Conservation (phyloP, 2,888 invertebrate genomes). For the Scaptomyza caliginosa region DNA sequence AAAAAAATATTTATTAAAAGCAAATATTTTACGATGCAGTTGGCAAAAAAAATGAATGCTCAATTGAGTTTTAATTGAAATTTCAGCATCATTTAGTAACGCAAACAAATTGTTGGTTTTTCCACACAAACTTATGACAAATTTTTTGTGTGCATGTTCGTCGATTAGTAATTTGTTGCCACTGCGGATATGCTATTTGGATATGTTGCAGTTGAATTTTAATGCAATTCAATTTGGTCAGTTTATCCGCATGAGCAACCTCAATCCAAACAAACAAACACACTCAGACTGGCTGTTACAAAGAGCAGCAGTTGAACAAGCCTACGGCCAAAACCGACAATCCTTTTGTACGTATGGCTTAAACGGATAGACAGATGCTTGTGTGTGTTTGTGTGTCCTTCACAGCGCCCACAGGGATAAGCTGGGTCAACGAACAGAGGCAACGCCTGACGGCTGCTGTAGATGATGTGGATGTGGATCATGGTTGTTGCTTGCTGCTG, state of each 20-base stretch:
- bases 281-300: background rate
- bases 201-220: slow-evolving; percentile 37
- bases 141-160: slow-evolving; percentile 8
- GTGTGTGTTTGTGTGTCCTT: slow-evolving; percentile 49
- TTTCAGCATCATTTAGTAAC: background rate
- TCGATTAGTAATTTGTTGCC: slow-evolving; percentile 30
- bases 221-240: slow-evolving; percentile 52
- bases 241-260: slow-evolving; percentile 35
- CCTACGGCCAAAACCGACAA: slow-evolving; percentile 33
- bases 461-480: background rate
- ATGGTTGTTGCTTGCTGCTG: background rate
- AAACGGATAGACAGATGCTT: slow-evolving; percentile 38
- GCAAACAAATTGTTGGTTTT: slow-evolving; percentile 4
- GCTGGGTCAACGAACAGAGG: slow-evolving; percentile 59
- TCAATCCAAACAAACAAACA: slow-evolving; percentile 28
- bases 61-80: slow-evolving; percentile 33
- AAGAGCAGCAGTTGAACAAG: slow-evolving; percentile 18
- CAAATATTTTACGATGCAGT: background rate
- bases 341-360: slow-evolving; percentile 47
- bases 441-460: background rate
- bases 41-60: background rate
- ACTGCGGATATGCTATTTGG: slow-evolving; percentile 30
- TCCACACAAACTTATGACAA: slow-evolving; percentile 13
- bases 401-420: slow-evolving; percentile 50
- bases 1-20: background rate